Conservation (phyloP, 1,140 invertebrate genomes). For the Drosophila kikkawai region DNA sequence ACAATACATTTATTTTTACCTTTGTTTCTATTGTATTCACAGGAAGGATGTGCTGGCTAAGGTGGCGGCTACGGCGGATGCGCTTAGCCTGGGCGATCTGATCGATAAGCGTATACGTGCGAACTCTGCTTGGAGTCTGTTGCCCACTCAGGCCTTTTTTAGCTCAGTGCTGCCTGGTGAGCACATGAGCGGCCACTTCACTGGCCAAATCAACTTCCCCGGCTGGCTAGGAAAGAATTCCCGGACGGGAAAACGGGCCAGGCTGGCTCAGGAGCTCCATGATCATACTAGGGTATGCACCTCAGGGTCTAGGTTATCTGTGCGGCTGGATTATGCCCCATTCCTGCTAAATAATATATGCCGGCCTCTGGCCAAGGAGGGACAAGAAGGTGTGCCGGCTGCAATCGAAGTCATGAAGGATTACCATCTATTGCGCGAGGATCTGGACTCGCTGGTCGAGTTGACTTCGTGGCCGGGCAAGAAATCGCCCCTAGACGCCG, state of each 20-base stretch:
- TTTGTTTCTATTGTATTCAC: background rate
- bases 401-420: constrained; percentile 92
- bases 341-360: constrained; percentile 90
- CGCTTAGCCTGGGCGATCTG: constrained; percentile 94
- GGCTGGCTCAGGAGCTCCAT: constrained; percentile 93
- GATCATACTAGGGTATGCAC: constrained; percentile 92
- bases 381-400: constrained; percentile 89
- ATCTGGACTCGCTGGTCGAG: constrained; percentile 95
- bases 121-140: constrained; percentile 93
- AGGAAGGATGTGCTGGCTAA: constrained; percentile 88
- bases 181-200: constrained; percentile 92
- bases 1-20: background rate
- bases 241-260: constrained; percentile 91
- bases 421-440: constrained; percentile 95
- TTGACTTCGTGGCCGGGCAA: constrained; percentile 93
- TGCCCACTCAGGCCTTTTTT: constrained; percentile 96
- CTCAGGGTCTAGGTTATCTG: constrained; percentile 90
- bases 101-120: constrained; percentile 93
- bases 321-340: constrained; percentile 93
- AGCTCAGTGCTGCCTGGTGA: constrained; percentile 96
- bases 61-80: constrained; percentile 92
- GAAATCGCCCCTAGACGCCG: constrained; percentile 90
- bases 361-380: constrained; percentile 89
- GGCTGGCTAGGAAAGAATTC: constrained; percentile 98
- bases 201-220: constrained; percentile 94